Evolutionary conservation across 2,888 invertebrate genomes (phyloP).

Genomic region (Trissolcus brochymenae): DNA sequence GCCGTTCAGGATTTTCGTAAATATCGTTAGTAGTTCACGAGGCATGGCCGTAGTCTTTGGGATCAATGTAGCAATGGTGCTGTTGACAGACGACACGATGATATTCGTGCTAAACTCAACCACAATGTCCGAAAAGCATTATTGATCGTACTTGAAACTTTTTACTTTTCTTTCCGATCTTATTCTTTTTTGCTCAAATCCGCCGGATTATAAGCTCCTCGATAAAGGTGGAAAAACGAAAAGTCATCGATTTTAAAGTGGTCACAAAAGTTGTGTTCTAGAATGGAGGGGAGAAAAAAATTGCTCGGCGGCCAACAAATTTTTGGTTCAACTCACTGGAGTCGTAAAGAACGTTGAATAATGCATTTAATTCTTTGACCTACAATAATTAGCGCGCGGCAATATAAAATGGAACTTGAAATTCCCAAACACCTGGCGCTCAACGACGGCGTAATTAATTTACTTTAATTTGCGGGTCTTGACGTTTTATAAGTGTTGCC

Average conservation of each 20-base stretch:
- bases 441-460: too few species aligned
- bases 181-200: neutral
- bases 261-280: too few species aligned
- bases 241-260: too few species aligned
- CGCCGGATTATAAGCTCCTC: constrained; percentile 9
- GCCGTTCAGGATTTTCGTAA: constrained; percentile 18
- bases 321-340: constrained; percentile 1
- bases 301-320: too few species aligned
- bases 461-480: neutral
- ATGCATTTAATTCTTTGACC: constrained; percentile 11
- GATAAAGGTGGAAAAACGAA: neutral
- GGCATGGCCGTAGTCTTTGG: constrained; percentile 72
- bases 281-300: neutral
- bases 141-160: constrained; percentile 33
- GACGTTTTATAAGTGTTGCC: neutral
- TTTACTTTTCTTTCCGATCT: constrained; percentile 13
- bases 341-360: constrained; percentile 8
- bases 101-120: constrained; percentile 19
- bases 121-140: constrained; percentile 73
- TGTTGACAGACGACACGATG: constrained; percentile 32
- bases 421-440: too few species aligned
- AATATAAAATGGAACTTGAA: constrained; percentile 3
- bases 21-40: constrained; percentile 72
- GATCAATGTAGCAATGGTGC: constrained; percentile 24
- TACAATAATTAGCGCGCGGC: constrained; percentile 16